Base-by-base conservation (phyloP, 2,888 invertebrate genomes). In the Sabellastarte sp. region DNA sequence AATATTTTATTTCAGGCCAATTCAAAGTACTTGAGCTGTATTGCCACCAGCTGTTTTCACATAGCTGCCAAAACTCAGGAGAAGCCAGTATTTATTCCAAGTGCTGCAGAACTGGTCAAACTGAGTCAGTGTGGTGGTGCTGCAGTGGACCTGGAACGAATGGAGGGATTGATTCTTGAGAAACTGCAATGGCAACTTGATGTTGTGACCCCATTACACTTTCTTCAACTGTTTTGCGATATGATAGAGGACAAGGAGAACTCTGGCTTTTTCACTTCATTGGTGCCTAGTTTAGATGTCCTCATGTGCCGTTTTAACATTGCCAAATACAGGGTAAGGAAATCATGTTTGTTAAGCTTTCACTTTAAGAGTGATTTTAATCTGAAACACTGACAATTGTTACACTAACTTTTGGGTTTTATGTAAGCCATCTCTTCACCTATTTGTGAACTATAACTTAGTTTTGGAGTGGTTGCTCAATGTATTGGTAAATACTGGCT, bases 81-180 rank as follows among this genome's bases (percentile, higher is more conserved):
- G 63, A 74, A 73, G 65, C 65, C 70, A 28, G 57, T 59, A 73
- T 67, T 68, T 63, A 69, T 73, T 59, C 80, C 79, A 29, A 71
- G 66, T 61, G 73, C 77, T 2, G 63, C 70, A 15, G 75, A 76
- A 59, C 71, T 81, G 26, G 70, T 77, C 15, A 60, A 69, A 31
- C 68, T 79, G 3, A 75, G 78, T 64, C 69, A 76, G 66, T 73
- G 77, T 63, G 73, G 71, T 15, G 80, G 81, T 72, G 77, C 76
- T 59, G 66, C 76, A 3, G 72, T 73, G 26, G 82, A 82, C 67
- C 69, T 82, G 29, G 68, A 71, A 29, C 74, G 78, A 52, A 81
- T 81, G 80, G 80, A 82, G 67, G 69, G 70, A 29, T 70, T 77
- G 31, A 72, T 82, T n/a, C 69, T 79, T 2, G 73, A 76, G 28